Evolutionary conservation across 2,113 vertebrate genomes (phyloP).

Genomic region (Microcebus tavaratra): DNA sequence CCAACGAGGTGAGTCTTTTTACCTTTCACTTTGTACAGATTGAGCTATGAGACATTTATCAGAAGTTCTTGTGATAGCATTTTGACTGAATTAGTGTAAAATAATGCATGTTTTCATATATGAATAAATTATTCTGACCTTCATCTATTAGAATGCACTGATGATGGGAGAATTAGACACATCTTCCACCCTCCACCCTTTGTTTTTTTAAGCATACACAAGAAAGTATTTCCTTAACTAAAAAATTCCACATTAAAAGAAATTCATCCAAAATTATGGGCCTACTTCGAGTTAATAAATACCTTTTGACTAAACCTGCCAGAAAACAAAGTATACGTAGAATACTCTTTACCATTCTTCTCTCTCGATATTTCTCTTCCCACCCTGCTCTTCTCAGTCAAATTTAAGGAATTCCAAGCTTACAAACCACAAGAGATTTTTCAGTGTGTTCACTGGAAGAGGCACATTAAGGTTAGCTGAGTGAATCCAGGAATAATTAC

Average conservation of each 20-base stretch:
- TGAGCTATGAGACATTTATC: not conserved
- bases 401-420: not conserved
- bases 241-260: not conserved
- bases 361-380: not conserved
- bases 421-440: not conserved
- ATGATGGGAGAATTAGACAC: not conserved
- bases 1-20: not conserved
- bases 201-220: not conserved
- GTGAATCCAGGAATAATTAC: not conserved
- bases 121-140: not conserved
- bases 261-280: not conserved
- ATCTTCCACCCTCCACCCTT: fast-evolving
- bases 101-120: not conserved
- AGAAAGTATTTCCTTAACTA: not conserved
- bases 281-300: not conserved
- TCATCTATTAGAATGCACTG: not conserved
- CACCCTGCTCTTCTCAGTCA: not conserved
- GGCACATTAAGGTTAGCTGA: not conserved
- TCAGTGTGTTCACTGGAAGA: not conserved
- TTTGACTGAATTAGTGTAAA: not conserved
- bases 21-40: not conserved
- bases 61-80: not conserved
- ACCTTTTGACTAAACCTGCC: not conserved
- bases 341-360: not conserved
- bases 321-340: not conserved